Evolutionary conservation across 2,797 vertebrate genomes (phyloP).

Genomic region (Coranthus polyacanthus): DNA sequence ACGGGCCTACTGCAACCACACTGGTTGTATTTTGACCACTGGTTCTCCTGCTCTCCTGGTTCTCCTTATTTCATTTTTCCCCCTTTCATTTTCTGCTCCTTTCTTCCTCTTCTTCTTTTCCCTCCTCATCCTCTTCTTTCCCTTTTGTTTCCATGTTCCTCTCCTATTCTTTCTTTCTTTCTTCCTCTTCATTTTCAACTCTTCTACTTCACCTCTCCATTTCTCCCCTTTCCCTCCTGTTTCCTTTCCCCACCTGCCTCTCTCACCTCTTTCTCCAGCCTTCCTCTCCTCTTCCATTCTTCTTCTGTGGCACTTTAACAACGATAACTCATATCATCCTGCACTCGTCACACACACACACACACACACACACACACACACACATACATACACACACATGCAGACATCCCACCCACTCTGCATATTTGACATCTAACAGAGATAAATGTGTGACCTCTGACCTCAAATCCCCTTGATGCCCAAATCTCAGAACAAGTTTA

Average conservation of each 20-base stretch:
- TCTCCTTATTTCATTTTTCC: too few species aligned
- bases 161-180: background rate
- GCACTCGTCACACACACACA: constrained; percentile 12
- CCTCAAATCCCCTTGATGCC: constrained; percentile 54
- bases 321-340: constrained; percentile 18
- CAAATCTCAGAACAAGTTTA: constrained; percentile 76
- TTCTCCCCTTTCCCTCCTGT: background rate
- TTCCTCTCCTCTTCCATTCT: constrained; percentile 5
- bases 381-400: constrained; percentile 26
- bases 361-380: constrained; percentile 4
- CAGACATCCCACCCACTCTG: constrained; percentile 27
- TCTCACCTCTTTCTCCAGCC: background rate
- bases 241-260: background rate
- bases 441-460: constrained; percentile 75
- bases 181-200: background rate
- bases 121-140: too few species aligned
- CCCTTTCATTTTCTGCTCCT: too few species aligned
- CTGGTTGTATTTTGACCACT: too few species aligned
- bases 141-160: background rate
- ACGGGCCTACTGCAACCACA: too few species aligned
- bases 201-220: too few species aligned
- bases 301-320: constrained; percentile 20
- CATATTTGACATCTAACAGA: constrained; percentile 54
- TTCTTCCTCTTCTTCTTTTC: too few species aligned
- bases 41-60: too few species aligned